A percentile compares a stretch with the other conserved stretches of the same genome.
phyloP scores from a whole-genome alignment of 2,113 vertebrate genomes.

The Thunnus thynnus region DNA sequence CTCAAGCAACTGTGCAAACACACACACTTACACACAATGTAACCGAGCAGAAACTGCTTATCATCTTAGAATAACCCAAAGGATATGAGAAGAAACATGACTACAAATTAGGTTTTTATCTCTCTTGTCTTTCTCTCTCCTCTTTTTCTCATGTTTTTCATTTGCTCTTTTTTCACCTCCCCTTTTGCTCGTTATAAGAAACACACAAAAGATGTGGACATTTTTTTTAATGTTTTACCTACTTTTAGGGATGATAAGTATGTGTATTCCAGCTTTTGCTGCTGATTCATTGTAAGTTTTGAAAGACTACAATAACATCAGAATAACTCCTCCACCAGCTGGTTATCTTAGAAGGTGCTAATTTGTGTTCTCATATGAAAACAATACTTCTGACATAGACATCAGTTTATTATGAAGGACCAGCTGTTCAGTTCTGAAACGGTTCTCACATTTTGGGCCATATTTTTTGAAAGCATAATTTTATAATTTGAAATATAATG shows the following conservation, averaged over 20 bases:
- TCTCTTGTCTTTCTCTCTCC: not conserved
- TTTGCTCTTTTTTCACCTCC: not conserved
- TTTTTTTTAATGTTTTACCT: too few species aligned
- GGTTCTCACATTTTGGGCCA: not conserved
- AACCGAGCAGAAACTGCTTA: constrained; percentile 15
- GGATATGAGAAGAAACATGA: constrained; percentile 33
- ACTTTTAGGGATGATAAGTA: too few species aligned
- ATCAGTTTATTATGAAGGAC: constrained; percentile 10
- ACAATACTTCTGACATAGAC: constrained; percentile 20
- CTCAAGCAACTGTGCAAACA: constrained; percentile 4
- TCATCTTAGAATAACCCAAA: constrained; percentile 30
- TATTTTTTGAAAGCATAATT: too few species aligned
- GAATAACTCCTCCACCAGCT: not conserved
- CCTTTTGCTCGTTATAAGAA: constrained; percentile 29
- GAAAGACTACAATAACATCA: constrained; percentile 5
- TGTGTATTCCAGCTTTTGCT: too few species aligned
- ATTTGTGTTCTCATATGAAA: constrained; percentile 35
- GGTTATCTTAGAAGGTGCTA: constrained; percentile 10
- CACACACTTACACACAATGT: constrained; percentile 14
- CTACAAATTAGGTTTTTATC: constrained; percentile 36
- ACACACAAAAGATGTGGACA: too few species aligned
- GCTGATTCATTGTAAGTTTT: too few species aligned
- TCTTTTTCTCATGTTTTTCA: not conserved
- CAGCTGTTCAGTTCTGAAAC: not conserved
- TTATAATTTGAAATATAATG: too few species aligned